Base-by-base conservation (phyloP, 2,888 invertebrate species). In the Drosophila pseudotalamancana region DNA sequence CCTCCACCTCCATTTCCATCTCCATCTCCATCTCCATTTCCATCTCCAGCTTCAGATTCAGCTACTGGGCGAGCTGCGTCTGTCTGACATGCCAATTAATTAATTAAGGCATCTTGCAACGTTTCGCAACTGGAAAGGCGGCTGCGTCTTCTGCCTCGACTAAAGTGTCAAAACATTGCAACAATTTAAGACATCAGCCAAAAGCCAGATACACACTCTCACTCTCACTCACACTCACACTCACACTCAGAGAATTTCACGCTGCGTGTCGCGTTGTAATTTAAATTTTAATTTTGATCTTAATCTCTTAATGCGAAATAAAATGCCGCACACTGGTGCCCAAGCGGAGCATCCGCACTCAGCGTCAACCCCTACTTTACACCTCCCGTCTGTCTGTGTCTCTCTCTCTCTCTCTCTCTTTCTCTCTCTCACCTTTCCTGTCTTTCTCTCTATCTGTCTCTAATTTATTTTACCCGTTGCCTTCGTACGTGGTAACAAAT, bases 251-350 rank as follows among this genome's bases (percentile, higher is more conserved):
- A 21, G 21, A 48, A 34, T 53, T 75, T 55, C 63, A 78, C 49
- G 68, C 68, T 65, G 76, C 85, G 72, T 77, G 79, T 77, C 73
- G 82, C 85, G 61, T 62, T 85, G 82, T 90, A 90, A 90, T 90
- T 90, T 90, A 90, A 90, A 90, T 90, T 90, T 90, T 90, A 90
- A 90, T 90, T 90, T 90, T 89, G 90, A 90, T 90, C 89, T 90
- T 90, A 90, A 90, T 90, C 90, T 90, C 90, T 90, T 90, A 90
- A 90, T 90, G 90, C 90, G 89, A 90, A 90, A 90, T 90, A 89
- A 90, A 90, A 90, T 90, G 90, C 88, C 87, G 87, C 86, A 86
- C 89, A 89, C 89, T 89, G 90, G 89, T 89, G 89, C 73, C 86
- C 87, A 35, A 49, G 59, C 70, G 46, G 37, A 69, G 64, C 70